Evolutionary conservation across 2,888 invertebrate genomes (phyloP), one percentile per base, ranked within the genome.

Genomic region (Archips xylosteana): DNA sequence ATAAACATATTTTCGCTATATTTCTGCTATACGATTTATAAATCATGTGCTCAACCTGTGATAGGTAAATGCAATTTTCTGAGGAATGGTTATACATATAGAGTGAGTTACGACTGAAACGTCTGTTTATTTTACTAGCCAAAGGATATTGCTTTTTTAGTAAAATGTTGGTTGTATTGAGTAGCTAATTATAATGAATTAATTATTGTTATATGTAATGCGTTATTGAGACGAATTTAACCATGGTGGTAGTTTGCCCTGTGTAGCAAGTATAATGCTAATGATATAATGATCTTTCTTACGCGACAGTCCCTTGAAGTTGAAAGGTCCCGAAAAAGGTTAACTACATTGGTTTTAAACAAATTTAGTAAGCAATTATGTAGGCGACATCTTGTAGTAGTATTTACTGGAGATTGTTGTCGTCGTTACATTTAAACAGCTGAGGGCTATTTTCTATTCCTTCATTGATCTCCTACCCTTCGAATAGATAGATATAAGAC

Each of bases 111-210:
- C 10, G n/a, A 23, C 8, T 32, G 49, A 64, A 9, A 62, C 4
- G 42, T 42, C n/a, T 15, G 15, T 36, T 39, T 65, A 51, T 39
- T 65, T 15, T n/a, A 65, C 8, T 74, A 73, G 60, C 71, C 63
- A 75, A 74, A 68, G 64, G 77, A 60, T 71, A 49, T 49, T 45
- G 67, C 59, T 66, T 71, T 69, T 67, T 51, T 15, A 63, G 34
- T 45, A 71, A 74, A 76, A 71, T 78, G 76, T 76, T 75, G 49
- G 76, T 75, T 77, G 78, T 78, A 78, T 78, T 70, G 73, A 76
- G 79, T 89, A 87, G 85, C 83, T 83, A 86, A 87, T 84, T 77
- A 85, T 83, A 80, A 81, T 85, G 83, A 80, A 87, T 85, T 86
- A 39, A 39, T 39, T 39, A 39, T 86, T 81, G 59, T 54, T 73